Base-by-base conservation (phyloP, 1,140 invertebrate species). In the Aphaenogaster ashmeadi region DNA sequence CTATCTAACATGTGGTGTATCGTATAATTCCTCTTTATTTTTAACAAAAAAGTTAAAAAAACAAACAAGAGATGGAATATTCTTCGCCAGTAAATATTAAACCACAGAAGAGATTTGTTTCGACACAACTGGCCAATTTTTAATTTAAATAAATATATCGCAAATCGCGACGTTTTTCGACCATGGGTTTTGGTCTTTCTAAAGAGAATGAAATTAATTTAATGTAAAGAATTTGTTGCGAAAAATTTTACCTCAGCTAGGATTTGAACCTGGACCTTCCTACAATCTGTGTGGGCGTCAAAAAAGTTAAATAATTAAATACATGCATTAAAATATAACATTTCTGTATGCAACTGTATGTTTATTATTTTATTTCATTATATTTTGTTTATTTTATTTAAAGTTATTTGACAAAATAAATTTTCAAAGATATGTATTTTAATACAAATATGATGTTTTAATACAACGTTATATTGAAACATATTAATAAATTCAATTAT, bases 391-490 rank as follows among this genome's bases (percentile, higher is more conserved):
- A 71, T 50, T 71, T 9, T 52, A 52, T 71, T 7, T 71, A 52
- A 15, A 7, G 5, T 67, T 6, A 44, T 67, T 67, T 41, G 11
- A 69, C 3, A 33, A 50, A 50, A 50, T 50, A 71, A 27, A 44
- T 50, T 71, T 71, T 71, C 5, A 33, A 47, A 71, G 27, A 27
- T 27, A 27, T 27, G 27, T 71, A 33, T 71, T 71, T 71, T 3
- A 71, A 71, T 41, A 66, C 13, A 36, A 6, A 69, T 62, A 36
- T 33, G 9, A 2, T 38, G 15, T 8, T 41, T 66, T 66, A 9
- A 38, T 66, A 71, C 15, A 38, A 38, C 4, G 21, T 50, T 47
- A 71, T 33, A 71, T 71, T 71, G 0, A 50, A 71, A 71, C 18
- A 71, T 50, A 11, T 27, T 7, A 18, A 33, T 50, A 71, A 50